Conservation (phyloP, 2,797 vertebrate genomes). For the Capromys pilorides region DNA sequence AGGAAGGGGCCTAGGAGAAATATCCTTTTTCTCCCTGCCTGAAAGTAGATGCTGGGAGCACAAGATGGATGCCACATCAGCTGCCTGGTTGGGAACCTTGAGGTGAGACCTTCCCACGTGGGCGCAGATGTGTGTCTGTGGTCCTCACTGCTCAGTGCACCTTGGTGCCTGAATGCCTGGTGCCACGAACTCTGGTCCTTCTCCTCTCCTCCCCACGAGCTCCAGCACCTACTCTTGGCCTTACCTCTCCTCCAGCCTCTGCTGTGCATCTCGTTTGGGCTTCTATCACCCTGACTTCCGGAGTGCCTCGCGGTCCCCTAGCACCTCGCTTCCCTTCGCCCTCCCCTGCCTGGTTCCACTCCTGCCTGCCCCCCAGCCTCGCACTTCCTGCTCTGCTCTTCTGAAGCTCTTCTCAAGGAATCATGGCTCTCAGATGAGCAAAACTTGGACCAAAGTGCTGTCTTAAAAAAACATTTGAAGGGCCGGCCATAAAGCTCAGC, state of each 20-base stretch:
- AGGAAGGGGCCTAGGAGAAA: neutral
- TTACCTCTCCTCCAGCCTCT: neutral
- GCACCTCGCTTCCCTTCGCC: neutral
- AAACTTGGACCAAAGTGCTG: slow-evolving; percentile 24
- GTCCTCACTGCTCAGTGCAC: no score
- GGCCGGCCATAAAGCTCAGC: no score
- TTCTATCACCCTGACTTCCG: neutral
- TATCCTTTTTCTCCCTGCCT: neutral
- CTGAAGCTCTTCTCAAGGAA: neutral
- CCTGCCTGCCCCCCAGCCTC: neutral
- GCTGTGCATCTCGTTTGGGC: no score
- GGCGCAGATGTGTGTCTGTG: accelerated
- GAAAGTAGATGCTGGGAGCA: neutral
- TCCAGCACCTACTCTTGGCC: neutral
- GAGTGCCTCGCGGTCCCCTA: no score
- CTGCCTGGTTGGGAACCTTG: neutral
- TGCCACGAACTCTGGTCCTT: neutral
- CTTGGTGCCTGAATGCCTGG: neutral
- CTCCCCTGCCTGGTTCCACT: neutral
- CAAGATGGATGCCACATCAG: neutral
- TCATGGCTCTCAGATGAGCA: neutral
- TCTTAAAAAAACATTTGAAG: neutral
- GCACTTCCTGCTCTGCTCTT: neutral
- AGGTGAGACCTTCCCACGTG: neutral
- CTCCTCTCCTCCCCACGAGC: neutral